A percentile compares a stretch with the other conserved stretches of the same genome.
Conservation (phyloP, 2,797 vertebrate species). For the Zonotrichia albicollis region DNA sequence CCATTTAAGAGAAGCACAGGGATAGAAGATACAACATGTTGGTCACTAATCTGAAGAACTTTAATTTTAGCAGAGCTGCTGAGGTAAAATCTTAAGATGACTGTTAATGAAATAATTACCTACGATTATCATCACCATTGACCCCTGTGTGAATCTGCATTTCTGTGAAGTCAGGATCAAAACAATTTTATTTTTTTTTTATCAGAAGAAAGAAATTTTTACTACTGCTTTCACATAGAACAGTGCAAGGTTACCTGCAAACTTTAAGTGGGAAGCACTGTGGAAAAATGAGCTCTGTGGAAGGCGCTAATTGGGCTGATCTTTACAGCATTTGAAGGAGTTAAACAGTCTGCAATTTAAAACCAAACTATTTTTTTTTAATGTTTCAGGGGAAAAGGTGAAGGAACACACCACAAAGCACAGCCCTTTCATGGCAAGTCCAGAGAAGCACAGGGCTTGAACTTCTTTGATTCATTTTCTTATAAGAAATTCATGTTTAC, state of each 20-base stretch:
- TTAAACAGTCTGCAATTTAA: neutral
- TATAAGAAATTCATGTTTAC: neutral
- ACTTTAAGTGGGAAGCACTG: neutral
- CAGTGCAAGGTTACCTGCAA: neutral
- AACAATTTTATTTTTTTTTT: neutral
- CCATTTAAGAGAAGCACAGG: fast-evolving
- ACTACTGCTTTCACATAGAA: neutral
- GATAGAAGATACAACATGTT: neutral
- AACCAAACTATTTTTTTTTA: neutral
- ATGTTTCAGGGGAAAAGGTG: neutral
- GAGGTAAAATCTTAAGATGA: neutral
- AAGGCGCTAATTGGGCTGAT: neutral
- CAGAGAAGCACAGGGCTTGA: neutral
- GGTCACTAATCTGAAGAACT: neutral
- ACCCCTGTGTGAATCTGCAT: neutral
- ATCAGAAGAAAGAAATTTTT: neutral
- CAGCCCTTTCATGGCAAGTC: neutral
- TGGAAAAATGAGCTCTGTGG: neutral
- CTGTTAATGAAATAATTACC: neutral
- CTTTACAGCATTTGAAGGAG: neutral
- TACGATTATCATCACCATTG: neutral
- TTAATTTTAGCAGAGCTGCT: neutral
- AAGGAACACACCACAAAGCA: neutral
- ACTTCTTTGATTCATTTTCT: neutral
- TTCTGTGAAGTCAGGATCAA: neutral